A percentile compares a stretch with the other conserved stretches of the same genome.
Evolutionary conservation across 2,888 invertebrate genomes (phyloP).

Genomic region (Trisateles emortualis): DNA sequence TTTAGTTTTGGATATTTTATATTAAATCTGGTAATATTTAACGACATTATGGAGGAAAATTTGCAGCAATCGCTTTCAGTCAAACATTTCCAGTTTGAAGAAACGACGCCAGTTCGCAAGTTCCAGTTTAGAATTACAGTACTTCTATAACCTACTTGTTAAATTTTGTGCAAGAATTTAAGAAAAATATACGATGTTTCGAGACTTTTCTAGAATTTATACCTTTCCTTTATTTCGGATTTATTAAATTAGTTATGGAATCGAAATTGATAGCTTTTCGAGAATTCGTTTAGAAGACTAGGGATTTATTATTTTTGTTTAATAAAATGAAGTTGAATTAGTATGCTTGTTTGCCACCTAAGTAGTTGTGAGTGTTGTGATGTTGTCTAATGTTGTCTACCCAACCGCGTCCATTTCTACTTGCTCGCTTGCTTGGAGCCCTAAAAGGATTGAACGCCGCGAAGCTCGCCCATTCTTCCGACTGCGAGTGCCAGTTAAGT

Average conservation of each 20-base stretch:
- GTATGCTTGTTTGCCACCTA: no score
- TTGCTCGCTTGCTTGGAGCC: no score
- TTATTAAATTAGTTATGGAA: constrained; percentile 23
- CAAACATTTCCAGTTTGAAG: constrained; percentile 20
- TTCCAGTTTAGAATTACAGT: constrained; percentile 15
- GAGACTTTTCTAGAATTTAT: constrained; percentile 32
- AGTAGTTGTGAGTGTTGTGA: no score
- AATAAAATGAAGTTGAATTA: no score
- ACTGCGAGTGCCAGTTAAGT: no score
- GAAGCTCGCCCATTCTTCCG: no score
- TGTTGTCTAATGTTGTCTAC: no score
- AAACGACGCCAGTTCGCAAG: constrained; percentile 27
- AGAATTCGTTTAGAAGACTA: background rate
- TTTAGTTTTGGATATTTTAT: constrained; percentile 51
- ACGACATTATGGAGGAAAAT: constrained; percentile 16
- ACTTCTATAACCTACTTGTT: constrained; percentile 40
- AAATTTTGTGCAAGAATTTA: constrained; percentile 43
- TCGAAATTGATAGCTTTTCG: background rate
- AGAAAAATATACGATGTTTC: constrained; percentile 42
- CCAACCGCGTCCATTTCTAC: no score
- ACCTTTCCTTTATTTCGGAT: constrained; percentile 23
- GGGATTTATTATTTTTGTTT: background rate
- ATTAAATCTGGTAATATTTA: constrained; percentile 52
- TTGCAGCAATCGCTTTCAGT: constrained; percentile 25
- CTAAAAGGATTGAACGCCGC: no score